Conservation (phyloP, 2,797 vertebrate genomes). For the Eremophila alpestris region DNA sequence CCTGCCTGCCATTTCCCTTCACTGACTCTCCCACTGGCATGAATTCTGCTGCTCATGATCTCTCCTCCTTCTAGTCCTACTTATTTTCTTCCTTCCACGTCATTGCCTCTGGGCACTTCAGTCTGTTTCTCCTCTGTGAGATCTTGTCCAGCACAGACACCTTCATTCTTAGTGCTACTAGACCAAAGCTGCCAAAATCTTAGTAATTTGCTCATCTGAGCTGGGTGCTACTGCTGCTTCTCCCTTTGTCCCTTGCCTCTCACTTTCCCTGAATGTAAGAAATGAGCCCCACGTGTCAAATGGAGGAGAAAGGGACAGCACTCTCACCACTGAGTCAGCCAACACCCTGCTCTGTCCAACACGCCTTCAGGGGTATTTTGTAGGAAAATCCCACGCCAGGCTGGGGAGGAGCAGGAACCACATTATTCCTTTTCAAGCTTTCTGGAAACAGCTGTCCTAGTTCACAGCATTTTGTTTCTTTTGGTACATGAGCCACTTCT, state of each 20-base stretch:
- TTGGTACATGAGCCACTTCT: neutral
- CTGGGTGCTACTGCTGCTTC: neutral
- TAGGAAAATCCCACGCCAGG: neutral
- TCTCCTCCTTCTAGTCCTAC: neutral
- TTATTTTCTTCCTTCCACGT: neutral
- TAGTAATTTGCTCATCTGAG: neutral
- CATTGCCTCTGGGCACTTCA: fast-evolving
- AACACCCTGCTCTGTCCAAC: neutral
- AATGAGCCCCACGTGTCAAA: neutral
- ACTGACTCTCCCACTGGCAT: neutral
- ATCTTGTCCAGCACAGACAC: fast-evolving
- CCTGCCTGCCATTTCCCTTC: neutral
- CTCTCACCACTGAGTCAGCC: neutral
- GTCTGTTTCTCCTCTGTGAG: neutral
- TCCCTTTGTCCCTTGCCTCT: neutral
- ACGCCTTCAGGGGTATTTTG: fast-evolving
- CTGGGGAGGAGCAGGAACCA: neutral
- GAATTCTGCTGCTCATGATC: neutral
- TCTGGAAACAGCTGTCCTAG: neutral
- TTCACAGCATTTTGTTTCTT: neutral
- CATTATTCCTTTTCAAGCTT: neutral
- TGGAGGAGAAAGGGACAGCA: fast-evolving
- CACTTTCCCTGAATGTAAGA: neutral
- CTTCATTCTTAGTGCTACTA: neutral
- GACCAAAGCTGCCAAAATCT: neutral